phyloP scores from a whole-genome alignment of 2,113 vertebrate genomes.

The Mesembrinibis cayennensis region DNA sequence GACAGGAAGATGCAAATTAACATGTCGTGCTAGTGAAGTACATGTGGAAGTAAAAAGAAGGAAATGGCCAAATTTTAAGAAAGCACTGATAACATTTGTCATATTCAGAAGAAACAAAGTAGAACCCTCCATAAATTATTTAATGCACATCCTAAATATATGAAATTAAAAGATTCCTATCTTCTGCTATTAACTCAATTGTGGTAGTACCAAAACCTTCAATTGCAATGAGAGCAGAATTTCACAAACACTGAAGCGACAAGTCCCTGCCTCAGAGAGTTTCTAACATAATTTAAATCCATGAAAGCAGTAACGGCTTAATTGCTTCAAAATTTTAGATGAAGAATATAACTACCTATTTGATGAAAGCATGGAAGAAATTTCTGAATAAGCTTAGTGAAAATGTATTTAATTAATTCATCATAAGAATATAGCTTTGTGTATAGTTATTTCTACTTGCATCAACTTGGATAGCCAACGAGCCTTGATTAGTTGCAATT shows the following conservation, averaged over 20 bases:
- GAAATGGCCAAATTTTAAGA: background rate
- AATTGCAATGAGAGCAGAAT: background rate
- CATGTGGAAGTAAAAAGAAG: background rate
- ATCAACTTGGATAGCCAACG: background rate
- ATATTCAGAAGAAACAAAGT: background rate
- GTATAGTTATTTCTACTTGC: background rate
- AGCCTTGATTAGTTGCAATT: slow-evolving; percentile 25
- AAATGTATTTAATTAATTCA: background rate
- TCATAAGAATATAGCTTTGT: background rate
- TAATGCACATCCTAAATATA: background rate
- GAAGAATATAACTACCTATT: background rate
- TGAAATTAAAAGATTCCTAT: background rate
- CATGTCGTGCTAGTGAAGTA: background rate
- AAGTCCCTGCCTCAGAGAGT: background rate
- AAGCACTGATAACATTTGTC: background rate
- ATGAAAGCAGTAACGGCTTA: background rate
- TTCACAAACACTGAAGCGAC: background rate
- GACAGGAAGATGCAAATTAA: background rate
- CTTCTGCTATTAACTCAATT: background rate
- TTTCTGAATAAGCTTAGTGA: background rate
- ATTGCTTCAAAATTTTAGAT: background rate
- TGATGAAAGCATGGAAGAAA: background rate
- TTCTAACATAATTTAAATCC: background rate
- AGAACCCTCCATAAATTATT: background rate
- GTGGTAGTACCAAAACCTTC: background rate